Percentiles rank a stretch among this genome's conserved stretches.
phyloP scores from a whole-genome alignment of 2,888 invertebrate genomes.

The Ophraella communa region DNA sequence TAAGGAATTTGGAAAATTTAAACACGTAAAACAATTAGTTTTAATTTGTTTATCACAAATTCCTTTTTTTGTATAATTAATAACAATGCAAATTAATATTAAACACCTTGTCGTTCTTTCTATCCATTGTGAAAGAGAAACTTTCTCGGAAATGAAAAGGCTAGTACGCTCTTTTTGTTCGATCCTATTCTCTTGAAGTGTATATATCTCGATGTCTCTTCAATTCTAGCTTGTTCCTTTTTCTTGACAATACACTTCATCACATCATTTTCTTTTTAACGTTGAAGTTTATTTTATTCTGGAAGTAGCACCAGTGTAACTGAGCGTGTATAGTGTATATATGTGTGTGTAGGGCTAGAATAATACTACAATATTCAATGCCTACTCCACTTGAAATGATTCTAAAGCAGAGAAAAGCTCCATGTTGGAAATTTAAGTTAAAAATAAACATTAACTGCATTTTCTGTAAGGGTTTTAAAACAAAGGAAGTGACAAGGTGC shows the following conservation, averaged over 20 bases:
- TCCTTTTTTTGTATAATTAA: no score
- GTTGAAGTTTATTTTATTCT: constrained; percentile 9
- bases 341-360: neutral
- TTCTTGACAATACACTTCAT: constrained; percentile 8
- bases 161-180: neutral
- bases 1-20: no score
- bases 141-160: constrained; percentile 7
- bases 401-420: neutral
- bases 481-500: neutral
- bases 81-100: neutral
- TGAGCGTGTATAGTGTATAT: neutral
- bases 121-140: constrained; percentile 1
- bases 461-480: neutral
- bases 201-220: constrained; percentile 16
- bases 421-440: neutral
- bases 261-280: constrained; percentile 2
- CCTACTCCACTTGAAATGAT: neutral
- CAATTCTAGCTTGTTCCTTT: constrained; percentile 11
- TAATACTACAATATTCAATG: constrained; percentile 7
- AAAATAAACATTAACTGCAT: neutral
- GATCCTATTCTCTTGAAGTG: constrained; percentile 11
- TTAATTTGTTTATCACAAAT: no score
- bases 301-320: neutral
- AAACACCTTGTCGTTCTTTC: neutral
- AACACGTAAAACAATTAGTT: no score